A percentile compares a stretch with the other conserved stretches of the same genome.
phyloP scores from a whole-genome alignment of 1,140 invertebrate genomes.

The Zaprionus taronus region DNA sequence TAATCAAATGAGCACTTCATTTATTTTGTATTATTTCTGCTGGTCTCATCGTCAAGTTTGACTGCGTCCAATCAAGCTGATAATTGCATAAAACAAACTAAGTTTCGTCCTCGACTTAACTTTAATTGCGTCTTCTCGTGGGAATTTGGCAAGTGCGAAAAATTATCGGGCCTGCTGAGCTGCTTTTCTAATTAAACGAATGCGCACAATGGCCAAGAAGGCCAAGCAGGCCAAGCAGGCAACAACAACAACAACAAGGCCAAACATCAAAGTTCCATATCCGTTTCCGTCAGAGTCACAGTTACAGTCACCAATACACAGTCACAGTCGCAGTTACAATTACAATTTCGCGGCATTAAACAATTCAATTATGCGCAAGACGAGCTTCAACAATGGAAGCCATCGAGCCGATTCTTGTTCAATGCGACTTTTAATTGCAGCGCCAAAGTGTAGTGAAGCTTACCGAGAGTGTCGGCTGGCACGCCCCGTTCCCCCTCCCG shows the following conservation, averaged over 20 bases:
- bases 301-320: conserved; percentile 35
- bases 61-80: not conserved
- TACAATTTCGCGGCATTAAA: conserved; percentile 73
- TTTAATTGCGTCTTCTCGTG: not conserved
- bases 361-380: conserved; percentile 76
- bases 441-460: conserved; percentile 9
- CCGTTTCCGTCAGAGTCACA: conserved; percentile 59
- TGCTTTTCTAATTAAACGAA: conserved; percentile 70
- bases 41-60: not conserved
- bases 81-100: not conserved
- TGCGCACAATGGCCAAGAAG: conserved; percentile 54
- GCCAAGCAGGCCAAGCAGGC: no score
- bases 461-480: conserved; percentile 18
- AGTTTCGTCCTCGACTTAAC: conserved; percentile 1
- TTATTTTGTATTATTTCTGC: not conserved
- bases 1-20: not conserved
- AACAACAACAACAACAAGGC: conserved; percentile 19
- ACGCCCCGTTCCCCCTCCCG: conserved; percentile 24
- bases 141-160: conserved; percentile 62
- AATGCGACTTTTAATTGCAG: conserved; percentile 50
- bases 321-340: conserved; percentile 49
- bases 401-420: conserved; percentile 19
- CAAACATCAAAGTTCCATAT: conserved; percentile 61
- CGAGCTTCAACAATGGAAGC: conserved; percentile 56
- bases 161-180: conserved; percentile 50